These are phyloP conservation scores for Athalia cordata DNA, from an alignment of 2,888 invertebrate genomes.

Conservation along the genomic window DNA sequence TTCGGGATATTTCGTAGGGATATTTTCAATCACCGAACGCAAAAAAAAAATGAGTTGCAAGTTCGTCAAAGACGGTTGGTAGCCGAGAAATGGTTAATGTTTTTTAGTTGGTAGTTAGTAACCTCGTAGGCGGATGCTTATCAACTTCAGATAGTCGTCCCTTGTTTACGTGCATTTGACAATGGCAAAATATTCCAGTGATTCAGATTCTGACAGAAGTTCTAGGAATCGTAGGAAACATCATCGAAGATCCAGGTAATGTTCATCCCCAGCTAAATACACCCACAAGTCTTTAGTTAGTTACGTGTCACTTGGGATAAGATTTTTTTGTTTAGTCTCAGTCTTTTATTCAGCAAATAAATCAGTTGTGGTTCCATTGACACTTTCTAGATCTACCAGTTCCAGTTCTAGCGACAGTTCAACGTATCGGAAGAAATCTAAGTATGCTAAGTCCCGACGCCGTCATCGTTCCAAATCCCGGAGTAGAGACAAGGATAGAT, in stretches of 20 bases:
- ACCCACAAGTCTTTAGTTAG: constrained; percentile 9
- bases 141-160: no score
- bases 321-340: neutral
- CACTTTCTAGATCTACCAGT: constrained; percentile 63
- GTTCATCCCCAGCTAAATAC: neutral
- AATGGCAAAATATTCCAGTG: constrained; percentile 70
- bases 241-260: constrained; percentile 60
- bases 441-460: constrained; percentile 64
- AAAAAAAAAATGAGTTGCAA: no score
- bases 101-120: no score
- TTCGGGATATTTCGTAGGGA: no score
- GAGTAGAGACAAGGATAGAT: constrained; percentile 62
- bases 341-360: neutral
- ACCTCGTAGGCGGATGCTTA: no score
- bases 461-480: constrained; percentile 66
- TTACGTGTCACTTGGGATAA: neutral
- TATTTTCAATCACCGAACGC: no score
- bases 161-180: neutral
- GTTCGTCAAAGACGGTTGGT: no score
- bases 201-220: constrained; percentile 69
- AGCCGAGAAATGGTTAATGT: no score
- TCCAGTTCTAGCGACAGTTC: constrained; percentile 66
- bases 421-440: constrained; percentile 63
- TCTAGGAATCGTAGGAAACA: constrained; percentile 65
- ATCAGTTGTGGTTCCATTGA: neutral